These are phyloP conservation scores for Phenganax subtilis DNA, from an alignment of 92 coral and sea anemone species.

Conservation along the genomic window DNA sequence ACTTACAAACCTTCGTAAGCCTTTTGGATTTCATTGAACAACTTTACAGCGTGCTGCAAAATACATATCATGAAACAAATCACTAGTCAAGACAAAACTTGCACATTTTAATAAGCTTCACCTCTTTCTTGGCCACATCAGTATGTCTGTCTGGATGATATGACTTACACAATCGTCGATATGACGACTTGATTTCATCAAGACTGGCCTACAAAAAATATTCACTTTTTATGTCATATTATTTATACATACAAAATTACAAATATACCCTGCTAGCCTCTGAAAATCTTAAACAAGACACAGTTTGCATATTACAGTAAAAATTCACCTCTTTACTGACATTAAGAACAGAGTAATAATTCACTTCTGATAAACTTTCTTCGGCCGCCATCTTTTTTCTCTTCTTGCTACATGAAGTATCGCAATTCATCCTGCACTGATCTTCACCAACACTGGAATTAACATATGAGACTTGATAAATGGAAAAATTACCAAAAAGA, in stretches of 20 bases:
- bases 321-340: constrained; percentile 72
- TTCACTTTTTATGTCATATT: neutral
- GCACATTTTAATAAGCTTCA: constrained; percentile 9
- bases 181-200: constrained; percentile 79
- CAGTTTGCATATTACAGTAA: no score
- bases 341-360: constrained; percentile 86
- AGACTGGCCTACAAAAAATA: constrained; percentile 63
- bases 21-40: constrained; percentile 81
- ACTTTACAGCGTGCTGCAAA: constrained; percentile 75
- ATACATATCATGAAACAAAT: neutral
- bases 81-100: neutral
- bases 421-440: neutral
- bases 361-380: constrained; percentile 54
- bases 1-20: constrained; percentile 76
- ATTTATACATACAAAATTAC: neutral
- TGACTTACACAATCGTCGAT: constrained; percentile 80
- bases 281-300: neutral
- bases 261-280: neutral
- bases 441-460: constrained; percentile 20
- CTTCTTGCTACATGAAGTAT: constrained; percentile 39
- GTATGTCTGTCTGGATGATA: constrained; percentile 92
- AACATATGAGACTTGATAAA: neutral
- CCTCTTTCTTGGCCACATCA: constrained; percentile 77
- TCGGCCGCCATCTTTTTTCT: constrained; percentile 89
- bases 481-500: neutral